Evolutionary conservation across 2,888 invertebrate species (phyloP), one percentile per base, ranked within the genome.

Genomic region (Aspidiotus rigidus): DNA sequence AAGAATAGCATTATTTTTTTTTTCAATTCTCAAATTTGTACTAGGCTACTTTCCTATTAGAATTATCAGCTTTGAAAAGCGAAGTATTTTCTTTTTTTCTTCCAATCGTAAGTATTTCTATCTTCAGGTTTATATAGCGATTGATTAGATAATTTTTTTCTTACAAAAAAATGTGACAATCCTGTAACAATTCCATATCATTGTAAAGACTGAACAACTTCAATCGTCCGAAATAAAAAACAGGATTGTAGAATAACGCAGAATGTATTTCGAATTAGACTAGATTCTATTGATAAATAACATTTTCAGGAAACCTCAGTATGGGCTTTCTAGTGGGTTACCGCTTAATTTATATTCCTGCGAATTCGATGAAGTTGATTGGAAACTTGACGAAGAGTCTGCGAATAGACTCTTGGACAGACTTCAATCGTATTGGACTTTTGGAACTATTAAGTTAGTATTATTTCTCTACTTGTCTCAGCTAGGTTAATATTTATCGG

Each of bases 281-380:
- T 28, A 28, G 28, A 28, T 28, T 28, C 28, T 28, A 28, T 28
- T 28, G 5, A 28, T 28, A 28, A 28, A 28, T 59, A 72, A 62
- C 69, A 66, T 72, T 79, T 79, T n/a, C 77, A 87, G 89, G 71
- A 95, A 94, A 80, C 96, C 96, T 0, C 93, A 95, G 76, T 97
- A 95, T 77, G 83, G 82, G 62, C 86, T 96, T 82, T 93, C 95
- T 0, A 82, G 85, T 74, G 93, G 93, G 73, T 74, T 89, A 0
- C 95, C 96, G 0, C 79, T 97, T 42, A 91, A 91, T 79, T 80
- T 97, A 13, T 95, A 87, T 78, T 80, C 86, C 62, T 89, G 89
- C 73, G 80, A 84, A n/a, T 92, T 86, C 77, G 81, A 84, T 59
- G 76, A 78, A 7, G 73, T 79, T 0, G 73, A 80, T 0, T 90